These are phyloP conservation scores for Trichoplusia ni DNA, from an alignment of 1,140 invertebrate species.

Conservation along the genomic window DNA sequence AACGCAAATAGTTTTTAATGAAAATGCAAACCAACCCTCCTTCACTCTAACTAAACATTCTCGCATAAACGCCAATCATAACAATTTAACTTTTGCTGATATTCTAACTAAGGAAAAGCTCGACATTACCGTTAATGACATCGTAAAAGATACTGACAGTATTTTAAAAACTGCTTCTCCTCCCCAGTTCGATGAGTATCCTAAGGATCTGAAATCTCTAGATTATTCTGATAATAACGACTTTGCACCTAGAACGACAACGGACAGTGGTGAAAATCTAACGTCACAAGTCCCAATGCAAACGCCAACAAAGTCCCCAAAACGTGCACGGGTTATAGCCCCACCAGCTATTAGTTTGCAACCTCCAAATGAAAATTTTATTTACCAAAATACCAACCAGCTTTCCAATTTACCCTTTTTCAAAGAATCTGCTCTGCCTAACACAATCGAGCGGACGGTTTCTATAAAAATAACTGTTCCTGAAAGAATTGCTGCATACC, in stretches of 20 bases:
- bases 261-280: constrained; percentile 58
- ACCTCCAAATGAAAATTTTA: constrained; percentile 55
- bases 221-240: constrained; percentile 50
- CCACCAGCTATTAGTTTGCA: constrained; percentile 59
- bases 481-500: constrained; percentile 65
- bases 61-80: constrained; percentile 47
- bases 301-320: constrained; percentile 28
- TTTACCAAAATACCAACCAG: constrained; percentile 47
- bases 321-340: constrained; percentile 52
- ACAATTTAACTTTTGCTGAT: constrained; percentile 67
- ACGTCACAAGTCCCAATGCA: constrained; percentile 41
- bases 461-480: constrained; percentile 75
- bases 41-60: constrained; percentile 48
- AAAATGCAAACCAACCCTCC: constrained; percentile 35
- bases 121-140: constrained; percentile 64
- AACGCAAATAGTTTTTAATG: constrained; percentile 20
- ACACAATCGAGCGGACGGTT: constrained; percentile 72
- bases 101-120: constrained; percentile 69
- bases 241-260: constrained; percentile 40
- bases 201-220: constrained; percentile 42
- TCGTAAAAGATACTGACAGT: constrained; percentile 65
- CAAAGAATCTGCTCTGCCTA: constrained; percentile 53
- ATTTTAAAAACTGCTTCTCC: constrained; percentile 49
- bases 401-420: constrained; percentile 63
- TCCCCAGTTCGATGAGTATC: constrained; percentile 46